A percentile compares a stretch with the other conserved stretches of the same genome.
Conservation (phyloP, 2,888 invertebrate genomes). For the Brenthis daphne region DNA sequence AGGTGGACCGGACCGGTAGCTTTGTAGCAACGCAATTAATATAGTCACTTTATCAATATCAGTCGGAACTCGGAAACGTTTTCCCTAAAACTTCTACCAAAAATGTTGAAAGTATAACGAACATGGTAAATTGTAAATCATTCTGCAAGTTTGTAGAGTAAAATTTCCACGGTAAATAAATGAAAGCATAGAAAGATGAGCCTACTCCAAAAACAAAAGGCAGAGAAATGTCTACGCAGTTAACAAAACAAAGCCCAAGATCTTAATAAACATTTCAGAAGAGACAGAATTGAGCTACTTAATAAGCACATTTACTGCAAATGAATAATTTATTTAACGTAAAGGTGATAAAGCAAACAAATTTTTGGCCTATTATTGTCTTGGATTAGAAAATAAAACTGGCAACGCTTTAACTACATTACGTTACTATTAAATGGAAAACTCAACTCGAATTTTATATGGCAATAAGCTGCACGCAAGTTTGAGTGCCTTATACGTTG, state of each 20-base stretch:
- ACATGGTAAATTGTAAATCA: not conserved
- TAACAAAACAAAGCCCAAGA: conserved; percentile 35
- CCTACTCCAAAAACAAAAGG: conserved; percentile 33
- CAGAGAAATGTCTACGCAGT: conserved; percentile 36
- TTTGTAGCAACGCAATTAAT: conserved; percentile 43
- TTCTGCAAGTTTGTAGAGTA: not conserved
- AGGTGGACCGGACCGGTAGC: conserved; percentile 42
- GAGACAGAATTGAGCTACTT: conserved; percentile 38
- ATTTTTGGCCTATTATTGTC: conserved; percentile 39
- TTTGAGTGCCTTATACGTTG: conserved; percentile 22
- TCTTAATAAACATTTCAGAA: conserved; percentile 35
- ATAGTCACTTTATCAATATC: conserved; percentile 38
- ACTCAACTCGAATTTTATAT: conserved; percentile 64
- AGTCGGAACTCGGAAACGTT: conserved; percentile 16
- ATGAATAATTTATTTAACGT: conserved; percentile 41
- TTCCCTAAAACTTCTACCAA: conserved; percentile 4
- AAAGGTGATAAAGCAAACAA: conserved; percentile 35
- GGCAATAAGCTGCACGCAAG: conserved; percentile 49
- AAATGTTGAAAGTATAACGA: not conserved
- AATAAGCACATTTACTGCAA: conserved; percentile 34
- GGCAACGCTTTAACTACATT: conserved; percentile 34
- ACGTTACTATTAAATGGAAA: conserved; percentile 61
- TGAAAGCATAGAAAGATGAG: conserved; percentile 17
- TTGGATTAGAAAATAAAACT: conserved; percentile 51
- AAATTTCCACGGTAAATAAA: not conserved